phyloP scores from a whole-genome alignment of 2,797 vertebrate genomes.

The Petrocephalus schoutedeni region DNA sequence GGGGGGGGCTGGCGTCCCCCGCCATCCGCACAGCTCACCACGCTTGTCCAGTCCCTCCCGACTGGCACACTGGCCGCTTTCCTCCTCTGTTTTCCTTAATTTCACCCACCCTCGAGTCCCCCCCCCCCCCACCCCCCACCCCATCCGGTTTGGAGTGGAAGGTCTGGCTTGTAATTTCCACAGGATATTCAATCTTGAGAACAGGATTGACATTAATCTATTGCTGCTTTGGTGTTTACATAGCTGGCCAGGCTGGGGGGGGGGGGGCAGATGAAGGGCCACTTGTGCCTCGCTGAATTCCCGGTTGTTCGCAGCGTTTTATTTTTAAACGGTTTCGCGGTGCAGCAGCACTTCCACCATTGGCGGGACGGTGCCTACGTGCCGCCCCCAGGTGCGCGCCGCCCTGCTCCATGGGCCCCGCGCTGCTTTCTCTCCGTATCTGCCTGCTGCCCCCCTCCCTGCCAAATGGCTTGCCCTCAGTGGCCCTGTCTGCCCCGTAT shows the following conservation, averaged over 20 bases:
- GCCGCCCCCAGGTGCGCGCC: background rate
- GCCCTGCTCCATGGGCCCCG: background rate
- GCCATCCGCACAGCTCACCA: background rate
- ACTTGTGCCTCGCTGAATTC: constrained; percentile 12
- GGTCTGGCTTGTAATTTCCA: constrained; percentile 30
- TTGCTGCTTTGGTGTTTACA: constrained; percentile 21
- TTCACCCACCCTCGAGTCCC: too few relatives aligned
- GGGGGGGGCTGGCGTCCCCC: background rate
- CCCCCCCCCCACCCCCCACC: constrained; percentile 26
- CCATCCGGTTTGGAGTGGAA: constrained; percentile 15
- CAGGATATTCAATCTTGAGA: constrained; percentile 21
- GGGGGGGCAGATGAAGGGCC: background rate
- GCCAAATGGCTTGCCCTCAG: background rate
- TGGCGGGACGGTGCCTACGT: background rate
- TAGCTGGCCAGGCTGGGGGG: constrained; percentile 2
- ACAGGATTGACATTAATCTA: constrained; percentile 27
- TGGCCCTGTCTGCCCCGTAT: background rate
- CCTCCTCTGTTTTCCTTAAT: background rate
- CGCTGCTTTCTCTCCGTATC: background rate
- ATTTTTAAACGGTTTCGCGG: background rate
- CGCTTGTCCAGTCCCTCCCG: background rate
- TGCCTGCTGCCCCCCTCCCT: too few relatives aligned
- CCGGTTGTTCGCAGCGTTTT: background rate
- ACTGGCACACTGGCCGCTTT: background rate
- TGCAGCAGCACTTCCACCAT: background rate